A percentile compares a stretch with the other conserved stretches of the same genome.
Evolutionary conservation across 2,797 vertebrate genomes (phyloP).

Genomic region (Diplodus sargus): DNA sequence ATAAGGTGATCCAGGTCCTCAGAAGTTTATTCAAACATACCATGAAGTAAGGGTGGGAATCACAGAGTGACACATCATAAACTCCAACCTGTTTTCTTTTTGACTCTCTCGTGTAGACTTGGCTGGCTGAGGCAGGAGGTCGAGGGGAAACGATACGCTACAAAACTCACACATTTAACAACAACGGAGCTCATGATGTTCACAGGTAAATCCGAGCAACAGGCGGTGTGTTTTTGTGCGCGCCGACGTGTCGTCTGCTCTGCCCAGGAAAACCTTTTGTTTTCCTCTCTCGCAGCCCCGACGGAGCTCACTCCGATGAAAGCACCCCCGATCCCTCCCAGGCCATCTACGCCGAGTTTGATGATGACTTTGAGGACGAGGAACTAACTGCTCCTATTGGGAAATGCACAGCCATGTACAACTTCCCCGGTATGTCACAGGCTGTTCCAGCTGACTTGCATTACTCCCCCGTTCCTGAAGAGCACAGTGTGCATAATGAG

Average conservation of each 20-base stretch:
- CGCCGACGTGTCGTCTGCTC: neutral
- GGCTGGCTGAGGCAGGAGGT: constrained; percentile 89
- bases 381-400: constrained; percentile 88
- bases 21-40: constrained; percentile 6
- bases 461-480: neutral
- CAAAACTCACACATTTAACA: constrained; percentile 83
- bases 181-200: constrained; percentile 86
- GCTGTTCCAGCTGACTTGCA: neutral
- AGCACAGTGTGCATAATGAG: neutral
- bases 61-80: neutral
- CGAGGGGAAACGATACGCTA: constrained; percentile 84
- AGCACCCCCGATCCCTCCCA: constrained; percentile 86
- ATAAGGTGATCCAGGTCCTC: neutral
- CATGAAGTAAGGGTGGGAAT: neutral
- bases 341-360: constrained; percentile 92
- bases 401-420: constrained; percentile 91
- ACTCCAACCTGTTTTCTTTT: neutral
- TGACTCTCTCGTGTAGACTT: constrained; percentile 77
- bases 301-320: constrained; percentile 86
- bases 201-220: constrained; percentile 79
- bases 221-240: neutral
- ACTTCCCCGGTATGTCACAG: constrained; percentile 87
- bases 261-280: constrained; percentile 13
- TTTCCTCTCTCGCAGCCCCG: constrained; percentile 77
- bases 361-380: constrained; percentile 93